Percentiles rank a stretch among this genome's conserved stretches.
These are phyloP conservation scores for Dione vanillae DNA, from an alignment of 2,888 invertebrate species.

Conservation along the genomic window DNA sequence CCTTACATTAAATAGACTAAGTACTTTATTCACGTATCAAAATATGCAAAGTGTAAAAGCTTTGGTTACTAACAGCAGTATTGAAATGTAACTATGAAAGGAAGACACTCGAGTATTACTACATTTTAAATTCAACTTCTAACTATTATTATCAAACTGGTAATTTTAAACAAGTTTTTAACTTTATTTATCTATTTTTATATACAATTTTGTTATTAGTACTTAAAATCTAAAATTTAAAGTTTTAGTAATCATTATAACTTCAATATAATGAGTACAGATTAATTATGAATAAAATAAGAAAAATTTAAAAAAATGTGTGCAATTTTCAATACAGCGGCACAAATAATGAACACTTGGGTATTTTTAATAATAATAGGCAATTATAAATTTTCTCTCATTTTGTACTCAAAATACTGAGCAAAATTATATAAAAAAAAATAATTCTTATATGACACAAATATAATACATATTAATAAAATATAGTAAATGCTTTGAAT, in stretches of 20 bases:
- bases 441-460: too few relatives aligned
- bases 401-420: neutral
- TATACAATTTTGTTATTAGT: neutral
- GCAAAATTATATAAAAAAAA: neutral
- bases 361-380: neutral
- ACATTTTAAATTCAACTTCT: neutral
- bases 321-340: constrained; percentile 1
- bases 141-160: neutral
- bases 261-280: neutral
- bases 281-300: neutral
- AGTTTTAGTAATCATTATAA: too few relatives aligned
- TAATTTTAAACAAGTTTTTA: neutral
- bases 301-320: neutral
- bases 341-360: constrained; percentile 14
- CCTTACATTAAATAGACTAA: neutral
- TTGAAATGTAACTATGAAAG: neutral
- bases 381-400: neutral
- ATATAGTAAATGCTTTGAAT: too few relatives aligned
- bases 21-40: neutral
- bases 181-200: neutral
- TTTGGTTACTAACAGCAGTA: constrained; percentile 17
- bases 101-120: constrained; percentile 10
- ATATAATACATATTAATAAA: too few relatives aligned
- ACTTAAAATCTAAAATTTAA: neutral
- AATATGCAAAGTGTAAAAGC: constrained; percentile 20